These are phyloP conservation scores for Cancer borealis DNA, from an alignment of 2,888 invertebrate species.

Conservation along the genomic window DNA sequence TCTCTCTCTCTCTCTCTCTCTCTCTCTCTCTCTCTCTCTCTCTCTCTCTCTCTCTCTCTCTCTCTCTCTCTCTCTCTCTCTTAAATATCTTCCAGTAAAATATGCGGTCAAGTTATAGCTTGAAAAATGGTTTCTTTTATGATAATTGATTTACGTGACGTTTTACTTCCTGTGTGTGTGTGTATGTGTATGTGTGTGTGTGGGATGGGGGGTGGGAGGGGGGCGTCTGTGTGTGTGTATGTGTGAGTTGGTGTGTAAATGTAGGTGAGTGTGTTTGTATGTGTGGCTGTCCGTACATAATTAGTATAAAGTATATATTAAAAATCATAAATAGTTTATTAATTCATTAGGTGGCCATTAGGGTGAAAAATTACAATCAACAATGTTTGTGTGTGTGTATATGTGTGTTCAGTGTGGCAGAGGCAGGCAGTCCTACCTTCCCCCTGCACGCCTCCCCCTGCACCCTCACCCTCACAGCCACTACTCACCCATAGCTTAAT, in stretches of 20 bases:
- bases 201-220: too few species aligned
- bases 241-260: background rate
- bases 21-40: constrained; percentile 60
- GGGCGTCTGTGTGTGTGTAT: background rate
- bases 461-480: background rate
- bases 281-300: background rate
- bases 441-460: background rate
- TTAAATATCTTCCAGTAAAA: background rate
- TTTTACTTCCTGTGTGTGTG: background rate
- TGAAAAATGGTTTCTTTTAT: background rate
- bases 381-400: background rate
- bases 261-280: background rate
- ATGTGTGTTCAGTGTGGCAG: background rate
- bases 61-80: background rate
- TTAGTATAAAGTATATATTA: background rate
- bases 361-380: constrained; percentile 1
- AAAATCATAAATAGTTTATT: background rate
- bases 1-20: constrained; percentile 59
- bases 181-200: too few species aligned
- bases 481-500: background rate
- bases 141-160: background rate
- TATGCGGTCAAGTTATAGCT: background rate
- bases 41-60: constrained; percentile 52
- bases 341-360: constrained; percentile 5
- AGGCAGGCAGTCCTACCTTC: background rate